These are phyloP conservation scores for Eupleurogrammus muticus DNA, from an alignment of 2,797 vertebrate genomes.

Conservation along the genomic window DNA sequence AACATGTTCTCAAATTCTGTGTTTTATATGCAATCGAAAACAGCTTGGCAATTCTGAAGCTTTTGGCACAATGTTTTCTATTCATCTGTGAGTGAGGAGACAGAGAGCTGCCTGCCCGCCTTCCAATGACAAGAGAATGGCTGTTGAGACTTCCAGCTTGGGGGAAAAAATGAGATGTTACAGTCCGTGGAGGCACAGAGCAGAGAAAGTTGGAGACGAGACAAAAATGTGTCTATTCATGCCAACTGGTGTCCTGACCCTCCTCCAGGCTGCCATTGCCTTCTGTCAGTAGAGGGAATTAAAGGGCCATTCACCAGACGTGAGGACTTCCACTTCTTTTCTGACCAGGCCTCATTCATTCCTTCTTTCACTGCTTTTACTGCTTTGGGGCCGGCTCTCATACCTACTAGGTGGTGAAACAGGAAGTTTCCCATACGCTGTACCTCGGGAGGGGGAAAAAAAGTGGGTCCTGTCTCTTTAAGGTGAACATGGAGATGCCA, in stretches of 20 bases:
- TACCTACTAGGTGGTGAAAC: constrained; percentile 36
- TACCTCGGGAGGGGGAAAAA: constrained; percentile 19
- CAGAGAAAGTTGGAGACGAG: constrained; percentile 80
- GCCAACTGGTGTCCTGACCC: constrained; percentile 84
- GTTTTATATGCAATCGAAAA: constrained; percentile 78
- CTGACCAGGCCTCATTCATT: constrained; percentile 20
- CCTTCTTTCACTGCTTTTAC: constrained; percentile 19
- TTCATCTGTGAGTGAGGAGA: constrained; percentile 77
- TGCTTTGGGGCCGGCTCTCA: constrained; percentile 38
- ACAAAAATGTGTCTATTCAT: constrained; percentile 84
- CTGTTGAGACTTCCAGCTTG: constrained; percentile 79
- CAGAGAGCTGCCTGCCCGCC: constrained; percentile 72
- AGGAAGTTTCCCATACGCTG: constrained; percentile 19
- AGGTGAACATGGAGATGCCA: constrained; percentile 79
- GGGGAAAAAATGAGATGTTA: constrained; percentile 77
- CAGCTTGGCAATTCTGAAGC: constrained; percentile 66
- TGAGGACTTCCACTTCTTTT: constrained; percentile 62
- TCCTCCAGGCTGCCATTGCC: constrained; percentile 80
- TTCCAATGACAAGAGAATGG: constrained; percentile 78
- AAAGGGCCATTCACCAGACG: constrained; percentile 77
- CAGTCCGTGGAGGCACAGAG: constrained; percentile 73
- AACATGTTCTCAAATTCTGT: constrained; percentile 72
- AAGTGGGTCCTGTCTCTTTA: constrained; percentile 73
- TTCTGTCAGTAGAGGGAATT: constrained; percentile 80
- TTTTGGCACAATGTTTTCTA: constrained; percentile 79